Evolutionary conservation across 2,113 vertebrate genomes (phyloP).

Genomic region (Himantopus leucocephalus): DNA sequence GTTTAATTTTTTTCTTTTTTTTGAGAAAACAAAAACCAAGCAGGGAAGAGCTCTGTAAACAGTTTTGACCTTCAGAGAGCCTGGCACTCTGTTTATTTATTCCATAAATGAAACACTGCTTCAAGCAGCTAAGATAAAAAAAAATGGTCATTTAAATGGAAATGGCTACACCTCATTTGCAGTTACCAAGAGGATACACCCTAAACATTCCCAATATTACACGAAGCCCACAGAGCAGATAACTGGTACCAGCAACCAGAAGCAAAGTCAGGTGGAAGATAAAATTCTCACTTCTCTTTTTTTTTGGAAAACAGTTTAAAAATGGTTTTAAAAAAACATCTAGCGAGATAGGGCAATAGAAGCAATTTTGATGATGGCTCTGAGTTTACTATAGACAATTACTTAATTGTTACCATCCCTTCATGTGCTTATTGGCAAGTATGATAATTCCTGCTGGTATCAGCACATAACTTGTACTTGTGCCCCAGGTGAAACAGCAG

Average conservation of each 20-base stretch:
- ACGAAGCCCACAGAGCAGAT: neutral
- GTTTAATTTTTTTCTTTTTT: neutral
- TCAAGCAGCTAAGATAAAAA: neutral
- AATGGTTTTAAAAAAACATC: neutral
- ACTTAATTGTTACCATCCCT: neutral
- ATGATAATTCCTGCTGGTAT: neutral
- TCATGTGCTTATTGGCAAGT: neutral
- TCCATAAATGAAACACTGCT: neutral
- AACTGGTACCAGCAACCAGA: neutral
- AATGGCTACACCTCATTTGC: neutral
- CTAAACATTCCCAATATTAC: neutral
- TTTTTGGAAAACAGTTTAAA: neutral
- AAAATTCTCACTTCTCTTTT: neutral
- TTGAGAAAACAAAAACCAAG: neutral
- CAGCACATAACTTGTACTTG: neutral
- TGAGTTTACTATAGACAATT: neutral
- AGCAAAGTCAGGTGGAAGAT: neutral
- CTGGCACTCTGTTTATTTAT: neutral
- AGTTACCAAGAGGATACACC: neutral
- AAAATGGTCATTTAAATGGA: neutral
- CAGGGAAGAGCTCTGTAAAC: neutral
- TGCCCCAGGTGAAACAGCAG: neutral
- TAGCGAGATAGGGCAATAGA: neutral
- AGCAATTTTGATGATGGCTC: neutral
- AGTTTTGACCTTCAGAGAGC: conserved; percentile 16